Evolutionary conservation across 2,113 vertebrate genomes (phyloP).

Genomic region (Gallinago media): DNA sequence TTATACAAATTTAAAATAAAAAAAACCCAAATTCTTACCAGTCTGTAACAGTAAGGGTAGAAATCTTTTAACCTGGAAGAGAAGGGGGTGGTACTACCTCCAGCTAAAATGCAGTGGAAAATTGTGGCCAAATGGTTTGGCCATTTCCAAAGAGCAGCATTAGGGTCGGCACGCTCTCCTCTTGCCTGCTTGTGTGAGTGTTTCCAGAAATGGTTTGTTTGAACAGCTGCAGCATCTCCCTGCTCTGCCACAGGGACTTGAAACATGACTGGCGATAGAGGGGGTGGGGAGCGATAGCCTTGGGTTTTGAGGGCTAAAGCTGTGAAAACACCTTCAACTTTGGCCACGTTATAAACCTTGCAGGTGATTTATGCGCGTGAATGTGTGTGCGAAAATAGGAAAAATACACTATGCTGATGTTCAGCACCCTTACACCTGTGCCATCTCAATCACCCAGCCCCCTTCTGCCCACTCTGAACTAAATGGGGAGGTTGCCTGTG

Average conservation of each 20-base stretch:
- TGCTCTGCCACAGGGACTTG: background rate
- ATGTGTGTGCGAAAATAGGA: background rate
- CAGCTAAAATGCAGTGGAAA: background rate
- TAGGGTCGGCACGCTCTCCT: background rate
- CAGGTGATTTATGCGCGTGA: background rate
- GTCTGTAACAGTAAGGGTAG: background rate
- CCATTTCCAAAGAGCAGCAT: background rate
- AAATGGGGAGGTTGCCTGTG: background rate
- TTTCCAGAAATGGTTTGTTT: slow-evolving; percentile 44
- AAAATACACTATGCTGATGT: background rate
- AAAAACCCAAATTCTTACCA: background rate
- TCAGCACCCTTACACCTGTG: background rate
- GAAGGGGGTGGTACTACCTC: background rate
- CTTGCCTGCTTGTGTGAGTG: background rate
- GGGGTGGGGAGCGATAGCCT: background rate
- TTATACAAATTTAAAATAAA: background rate
- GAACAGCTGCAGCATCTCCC: slow-evolving; percentile 54
- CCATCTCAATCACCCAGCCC: background rate
- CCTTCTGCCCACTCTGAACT: background rate
- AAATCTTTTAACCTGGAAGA: background rate
- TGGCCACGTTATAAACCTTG: background rate
- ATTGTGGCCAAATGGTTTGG: background rate
- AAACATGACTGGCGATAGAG: background rate
- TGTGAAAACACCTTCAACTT: background rate
- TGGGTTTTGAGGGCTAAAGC: background rate